phyloP scores from a whole-genome alignment of 2,113 vertebrate species.

The Colius striatus region DNA sequence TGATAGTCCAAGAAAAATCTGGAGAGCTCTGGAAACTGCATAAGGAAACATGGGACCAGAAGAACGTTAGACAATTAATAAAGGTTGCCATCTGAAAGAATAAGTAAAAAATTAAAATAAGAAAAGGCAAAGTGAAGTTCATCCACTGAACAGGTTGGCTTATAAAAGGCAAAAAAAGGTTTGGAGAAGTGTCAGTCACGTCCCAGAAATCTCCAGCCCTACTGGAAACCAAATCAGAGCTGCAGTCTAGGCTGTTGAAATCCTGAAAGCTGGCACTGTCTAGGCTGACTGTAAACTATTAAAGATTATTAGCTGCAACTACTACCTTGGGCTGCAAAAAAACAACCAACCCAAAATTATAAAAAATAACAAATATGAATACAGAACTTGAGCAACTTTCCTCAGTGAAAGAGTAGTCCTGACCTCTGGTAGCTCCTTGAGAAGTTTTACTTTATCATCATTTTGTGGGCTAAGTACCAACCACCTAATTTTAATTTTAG shows the following conservation, averaged over 20 bases:
- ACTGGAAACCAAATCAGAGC: not conserved
- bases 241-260: not conserved
- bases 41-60: not conserved
- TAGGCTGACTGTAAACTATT: not conserved
- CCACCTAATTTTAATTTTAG: not conserved
- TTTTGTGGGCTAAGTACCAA: not conserved
- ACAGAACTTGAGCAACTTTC: not conserved
- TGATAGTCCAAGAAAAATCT: not conserved
- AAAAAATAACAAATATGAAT: not conserved
- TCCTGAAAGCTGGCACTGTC: not conserved
- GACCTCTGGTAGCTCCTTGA: not conserved
- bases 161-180: not conserved
- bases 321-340: not conserved
- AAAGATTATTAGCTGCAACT: not conserved
- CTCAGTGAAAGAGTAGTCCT: not conserved
- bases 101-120: not conserved
- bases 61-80: not conserved
- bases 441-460: not conserved
- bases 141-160: not conserved
- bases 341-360: not conserved
- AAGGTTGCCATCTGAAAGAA: not conserved
- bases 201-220: not conserved
- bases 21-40: not conserved
- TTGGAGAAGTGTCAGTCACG: not conserved
- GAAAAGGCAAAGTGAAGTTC: not conserved